A percentile compares a stretch with the other conserved stretches of the same genome.
These are phyloP conservation scores for Etheostoma nigrum DNA, from an alignment of 2,797 vertebrate genomes.

Conservation along the genomic window DNA sequence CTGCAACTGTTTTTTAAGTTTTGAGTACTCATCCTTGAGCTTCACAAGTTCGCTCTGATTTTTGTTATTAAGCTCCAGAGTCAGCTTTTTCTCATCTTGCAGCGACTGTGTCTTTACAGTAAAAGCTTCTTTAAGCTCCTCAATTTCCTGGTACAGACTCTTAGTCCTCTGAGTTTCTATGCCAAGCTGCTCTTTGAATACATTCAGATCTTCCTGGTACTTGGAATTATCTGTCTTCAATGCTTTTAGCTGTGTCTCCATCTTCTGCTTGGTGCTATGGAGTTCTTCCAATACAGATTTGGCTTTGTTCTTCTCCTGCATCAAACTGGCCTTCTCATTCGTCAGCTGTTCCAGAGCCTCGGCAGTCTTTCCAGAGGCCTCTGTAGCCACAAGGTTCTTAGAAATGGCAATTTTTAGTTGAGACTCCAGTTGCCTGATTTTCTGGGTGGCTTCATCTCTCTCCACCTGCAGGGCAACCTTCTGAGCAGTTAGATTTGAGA, in stretches of 20 bases:
- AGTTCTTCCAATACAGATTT: slow-evolving; percentile 85
- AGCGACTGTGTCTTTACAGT: slow-evolving; percentile 88
- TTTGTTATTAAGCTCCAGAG: slow-evolving; percentile 87
- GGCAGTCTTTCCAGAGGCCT: slow-evolving; percentile 85
- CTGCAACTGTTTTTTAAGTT: slow-evolving; percentile 93
- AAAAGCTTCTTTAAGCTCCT: slow-evolving; percentile 88
- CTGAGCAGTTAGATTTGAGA: slow-evolving; percentile 83
- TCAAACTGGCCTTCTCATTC: slow-evolving; percentile 86
- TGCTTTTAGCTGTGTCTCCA: slow-evolving; percentile 89
- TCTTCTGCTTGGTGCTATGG: slow-evolving; percentile 84
- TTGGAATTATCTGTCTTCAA: slow-evolving; percentile 89
- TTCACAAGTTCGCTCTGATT: slow-evolving; percentile 84
- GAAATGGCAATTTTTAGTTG: slow-evolving; percentile 90
- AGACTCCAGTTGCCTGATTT: slow-evolving; percentile 86
- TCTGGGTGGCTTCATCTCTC: slow-evolving; percentile 85
- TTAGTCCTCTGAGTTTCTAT: slow-evolving; percentile 88
- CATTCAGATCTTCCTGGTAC: slow-evolving; percentile 87
- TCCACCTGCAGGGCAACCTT: slow-evolving; percentile 85
- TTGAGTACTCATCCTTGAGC: slow-evolving; percentile 90
- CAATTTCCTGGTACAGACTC: slow-evolving; percentile 89
- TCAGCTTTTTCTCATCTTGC: slow-evolving; percentile 91
- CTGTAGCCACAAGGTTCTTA: slow-evolving; percentile 87
- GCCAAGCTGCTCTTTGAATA: slow-evolving; percentile 88
- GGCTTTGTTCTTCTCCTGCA: slow-evolving; percentile 87
- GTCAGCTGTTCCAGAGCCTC: slow-evolving; percentile 89